phyloP scores from a whole-genome alignment of 2,113 vertebrate species.

The Eclectus roratus region DNA sequence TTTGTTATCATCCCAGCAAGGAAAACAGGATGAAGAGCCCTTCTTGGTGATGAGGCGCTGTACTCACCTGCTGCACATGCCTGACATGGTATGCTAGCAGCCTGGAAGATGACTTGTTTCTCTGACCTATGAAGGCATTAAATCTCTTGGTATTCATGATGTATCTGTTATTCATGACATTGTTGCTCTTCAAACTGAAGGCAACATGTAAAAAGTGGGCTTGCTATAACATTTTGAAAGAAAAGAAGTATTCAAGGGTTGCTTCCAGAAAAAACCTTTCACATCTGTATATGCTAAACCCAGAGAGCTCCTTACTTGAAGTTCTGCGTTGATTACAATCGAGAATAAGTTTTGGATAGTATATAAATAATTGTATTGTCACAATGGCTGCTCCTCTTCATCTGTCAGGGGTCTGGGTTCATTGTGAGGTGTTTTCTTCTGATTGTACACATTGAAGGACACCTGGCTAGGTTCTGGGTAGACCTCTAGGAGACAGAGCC shows the following conservation, averaged over 20 bases:
- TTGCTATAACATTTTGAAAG: not conserved
- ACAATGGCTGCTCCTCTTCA: not conserved
- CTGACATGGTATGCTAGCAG: not conserved
- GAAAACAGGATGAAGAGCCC: not conserved
- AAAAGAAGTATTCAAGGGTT: not conserved
- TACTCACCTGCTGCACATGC: not conserved
- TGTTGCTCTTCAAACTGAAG: not conserved
- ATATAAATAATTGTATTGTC: not conserved
- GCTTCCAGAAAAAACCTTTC: not conserved
- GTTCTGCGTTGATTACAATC: fast-evolving
- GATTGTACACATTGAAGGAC: not conserved
- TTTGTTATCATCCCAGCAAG: not conserved
- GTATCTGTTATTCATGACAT: not conserved
- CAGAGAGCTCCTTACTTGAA: not conserved
- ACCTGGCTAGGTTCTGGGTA: not conserved
- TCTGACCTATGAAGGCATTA: not conserved
- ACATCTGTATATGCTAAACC: not conserved
- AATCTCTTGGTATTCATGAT: not conserved
- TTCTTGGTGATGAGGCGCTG: not conserved
- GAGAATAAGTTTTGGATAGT: not conserved
- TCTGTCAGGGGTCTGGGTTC: not conserved
- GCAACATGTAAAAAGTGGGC: not conserved
- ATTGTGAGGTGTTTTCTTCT: fast-evolving
- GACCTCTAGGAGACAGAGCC: not conserved
- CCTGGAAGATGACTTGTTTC: not conserved